These are phyloP conservation scores for Mantis religiosa DNA, from an alignment of 2,888 invertebrate genomes.

Conservation along the genomic window DNA sequence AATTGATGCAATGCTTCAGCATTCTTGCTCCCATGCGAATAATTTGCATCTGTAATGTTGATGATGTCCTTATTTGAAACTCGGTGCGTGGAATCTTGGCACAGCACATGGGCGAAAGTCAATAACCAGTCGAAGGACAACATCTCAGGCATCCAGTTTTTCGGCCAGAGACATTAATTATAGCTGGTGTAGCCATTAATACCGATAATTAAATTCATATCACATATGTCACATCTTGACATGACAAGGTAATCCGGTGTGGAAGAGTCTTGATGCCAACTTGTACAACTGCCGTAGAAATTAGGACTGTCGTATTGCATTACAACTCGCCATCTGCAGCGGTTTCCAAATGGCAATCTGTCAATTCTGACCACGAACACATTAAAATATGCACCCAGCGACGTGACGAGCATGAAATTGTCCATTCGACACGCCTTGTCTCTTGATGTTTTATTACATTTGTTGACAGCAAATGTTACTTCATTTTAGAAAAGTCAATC, in stretches of 20 bases:
- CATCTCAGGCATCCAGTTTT: background rate
- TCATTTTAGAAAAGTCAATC: background rate
- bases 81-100: background rate
- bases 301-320: background rate
- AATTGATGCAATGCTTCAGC: no score
- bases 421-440: background rate
- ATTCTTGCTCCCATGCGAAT: background rate
- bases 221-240: background rate
- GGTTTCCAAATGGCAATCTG: no score
- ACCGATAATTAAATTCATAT: background rate
- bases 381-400: background rate
- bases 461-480: background rate
- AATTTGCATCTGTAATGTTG: background rate
- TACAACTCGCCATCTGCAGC: background rate
- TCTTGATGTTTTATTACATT: background rate
- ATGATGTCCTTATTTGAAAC: background rate
- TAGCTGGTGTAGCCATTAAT: background rate
- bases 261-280: background rate
- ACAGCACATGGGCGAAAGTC: background rate
- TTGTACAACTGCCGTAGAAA: background rate
- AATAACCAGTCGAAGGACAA: background rate
- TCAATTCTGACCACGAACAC: background rate
- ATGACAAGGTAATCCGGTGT: background rate
- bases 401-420: background rate
- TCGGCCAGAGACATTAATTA: background rate